Percentiles rank a stretch among this genome's conserved stretches.
phyloP scores from a whole-genome alignment of 2,113 vertebrate species.

The Hydropotes inermis region DNA sequence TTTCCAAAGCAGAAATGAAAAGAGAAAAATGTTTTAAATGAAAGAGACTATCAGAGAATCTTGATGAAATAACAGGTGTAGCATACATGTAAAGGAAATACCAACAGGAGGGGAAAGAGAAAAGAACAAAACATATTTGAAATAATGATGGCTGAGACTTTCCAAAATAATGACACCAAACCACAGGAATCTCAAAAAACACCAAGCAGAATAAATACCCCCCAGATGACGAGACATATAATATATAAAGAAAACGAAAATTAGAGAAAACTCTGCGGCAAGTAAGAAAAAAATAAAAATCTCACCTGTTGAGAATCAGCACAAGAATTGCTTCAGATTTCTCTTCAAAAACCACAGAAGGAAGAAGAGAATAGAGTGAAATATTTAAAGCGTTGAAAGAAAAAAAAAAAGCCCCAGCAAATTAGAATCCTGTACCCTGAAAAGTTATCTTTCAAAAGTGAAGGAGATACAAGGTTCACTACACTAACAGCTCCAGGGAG shows the following conservation, averaged over 20 bases:
- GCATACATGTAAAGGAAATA: neutral
- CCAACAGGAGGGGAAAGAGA: neutral
- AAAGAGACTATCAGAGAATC: neutral
- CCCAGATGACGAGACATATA: neutral
- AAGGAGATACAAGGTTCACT: constrained; percentile 92
- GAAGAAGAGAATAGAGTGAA: neutral
- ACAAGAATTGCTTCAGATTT: neutral
- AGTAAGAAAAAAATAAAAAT: neutral
- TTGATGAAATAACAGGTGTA: neutral
- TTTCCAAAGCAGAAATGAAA: neutral
- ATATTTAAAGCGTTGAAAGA: neutral
- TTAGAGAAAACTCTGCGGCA: neutral
- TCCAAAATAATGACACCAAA: neutral
- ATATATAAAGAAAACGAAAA: neutral
- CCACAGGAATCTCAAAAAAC: neutral
- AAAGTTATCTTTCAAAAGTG: neutral
- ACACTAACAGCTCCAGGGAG: constrained; percentile 99
- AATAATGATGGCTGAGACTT: neutral
- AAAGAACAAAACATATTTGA: neutral
- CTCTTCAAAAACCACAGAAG: neutral
- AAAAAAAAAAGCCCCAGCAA: neutral
- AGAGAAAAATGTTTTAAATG: neutral
- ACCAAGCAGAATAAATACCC: neutral
- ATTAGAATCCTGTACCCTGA: neutral
- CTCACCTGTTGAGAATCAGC: neutral